These are phyloP conservation scores for Agrenia bidenticulata DNA, from an alignment of 2,888 invertebrate species.

Conservation along the genomic window DNA sequence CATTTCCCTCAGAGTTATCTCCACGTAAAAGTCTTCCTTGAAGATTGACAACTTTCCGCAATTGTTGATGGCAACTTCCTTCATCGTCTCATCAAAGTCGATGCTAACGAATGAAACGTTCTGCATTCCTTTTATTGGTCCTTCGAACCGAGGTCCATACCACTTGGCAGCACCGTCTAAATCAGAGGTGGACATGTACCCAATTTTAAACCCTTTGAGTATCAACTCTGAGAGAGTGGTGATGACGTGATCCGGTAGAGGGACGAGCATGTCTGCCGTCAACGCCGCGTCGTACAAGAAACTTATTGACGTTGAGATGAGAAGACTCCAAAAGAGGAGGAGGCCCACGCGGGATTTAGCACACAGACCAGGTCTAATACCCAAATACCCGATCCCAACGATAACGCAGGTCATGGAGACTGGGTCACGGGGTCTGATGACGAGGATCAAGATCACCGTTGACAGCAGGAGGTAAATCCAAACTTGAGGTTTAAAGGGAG, in stretches of 20 bases:
- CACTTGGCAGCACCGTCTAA: not conserved
- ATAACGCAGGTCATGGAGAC: not conserved
- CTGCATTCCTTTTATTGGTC: not conserved
- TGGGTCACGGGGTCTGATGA: not conserved
- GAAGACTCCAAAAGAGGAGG: conserved; percentile 7
- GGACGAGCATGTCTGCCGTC: conserved; percentile 9
- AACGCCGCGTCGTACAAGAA: conserved; percentile 9
- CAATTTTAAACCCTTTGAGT: conserved; percentile 13
- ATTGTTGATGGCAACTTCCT: not conserved
- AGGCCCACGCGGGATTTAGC: not conserved
- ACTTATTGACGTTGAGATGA: conserved; percentile 13
- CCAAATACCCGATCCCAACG: not conserved
- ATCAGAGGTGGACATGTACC: not conserved
- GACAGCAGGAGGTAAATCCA: not conserved
- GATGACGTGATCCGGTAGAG: conserved; percentile 2
- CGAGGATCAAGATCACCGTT: not conserved
- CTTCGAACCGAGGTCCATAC: not conserved
- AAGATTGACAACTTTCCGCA: not conserved
- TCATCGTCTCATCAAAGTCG: not conserved
- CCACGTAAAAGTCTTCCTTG: not conserved
- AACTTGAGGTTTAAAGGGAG: not conserved
- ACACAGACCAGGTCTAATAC: not conserved
- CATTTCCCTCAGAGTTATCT: not conserved
- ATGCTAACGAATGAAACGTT: not conserved
- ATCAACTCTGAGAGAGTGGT: not conserved